Evolutionary conservation across 2,797 vertebrate species (phyloP), one percentile per base, ranked within the genome.

Genomic region (Mormyrus proboscirostris): DNA sequence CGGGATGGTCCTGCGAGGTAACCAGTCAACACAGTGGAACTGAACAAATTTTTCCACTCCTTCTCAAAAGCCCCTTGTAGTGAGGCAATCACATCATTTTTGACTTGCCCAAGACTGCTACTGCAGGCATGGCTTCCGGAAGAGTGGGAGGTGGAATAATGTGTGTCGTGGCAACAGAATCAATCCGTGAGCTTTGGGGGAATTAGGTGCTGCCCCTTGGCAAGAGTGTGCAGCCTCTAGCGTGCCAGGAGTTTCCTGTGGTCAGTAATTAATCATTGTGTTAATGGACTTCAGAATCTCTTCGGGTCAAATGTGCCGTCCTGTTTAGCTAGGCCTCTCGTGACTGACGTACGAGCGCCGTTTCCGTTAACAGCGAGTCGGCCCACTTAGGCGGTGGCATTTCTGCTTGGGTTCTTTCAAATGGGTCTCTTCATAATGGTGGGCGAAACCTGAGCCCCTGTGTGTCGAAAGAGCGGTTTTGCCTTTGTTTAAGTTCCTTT

Each of bases 251-350:
- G 85, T 59, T 85, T 89, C 62, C 50, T 88, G 86, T 50, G 88
- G 47, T 89, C 85, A 86, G 76, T 59, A 88, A 90, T 88, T 88
- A 89, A 86, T 90, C 90, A 89, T 89, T 76, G 12, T 76, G 49
- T 76, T 82, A 87, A 57, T 83, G 57, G 50, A 79, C 73, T 87
- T 87, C 51, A 4, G 51, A 89, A 53, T 89, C 59, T 65, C 86
- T 89, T 90, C 79, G 25, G 86, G 73, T 62, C 53, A 87, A 47
- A 41, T 25, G 85, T 87, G 62, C 53, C 73, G 73, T 89, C 88
- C 83, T 5, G 25, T 89, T 51, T 90, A 22, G 62, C 51, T 14
- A 33, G 49, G 73, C 33, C 57, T 86, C 86, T 62, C 41, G 38
- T 22, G 47, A 84, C 62, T 87, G 22, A 88, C 22, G 55, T 88